phyloP scores from a whole-genome alignment of 2,888 invertebrate species.

The Andricus curvator region DNA sequence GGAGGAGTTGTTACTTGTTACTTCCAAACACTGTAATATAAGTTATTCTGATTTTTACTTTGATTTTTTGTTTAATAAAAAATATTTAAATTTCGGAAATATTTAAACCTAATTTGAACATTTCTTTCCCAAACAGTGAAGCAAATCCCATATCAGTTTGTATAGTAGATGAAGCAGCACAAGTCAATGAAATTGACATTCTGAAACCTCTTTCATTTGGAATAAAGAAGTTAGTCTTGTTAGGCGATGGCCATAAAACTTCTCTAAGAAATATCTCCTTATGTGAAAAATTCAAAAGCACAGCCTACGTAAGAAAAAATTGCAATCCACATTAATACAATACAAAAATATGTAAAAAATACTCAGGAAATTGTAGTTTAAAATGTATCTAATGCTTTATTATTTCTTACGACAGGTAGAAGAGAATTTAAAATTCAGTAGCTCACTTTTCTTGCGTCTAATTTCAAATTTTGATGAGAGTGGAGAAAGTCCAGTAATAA shows the following conservation, averaged over 20 bases:
- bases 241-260: background rate
- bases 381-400: background rate
- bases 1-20: no score
- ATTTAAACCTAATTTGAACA: background rate
- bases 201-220: background rate
- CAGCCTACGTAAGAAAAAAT: background rate
- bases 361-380: background rate
- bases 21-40: no score
- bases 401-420: background rate
- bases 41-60: no score
- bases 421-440: background rate
- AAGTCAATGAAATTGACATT: background rate
- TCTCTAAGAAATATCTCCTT: background rate
- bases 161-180: background rate
- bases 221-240: background rate
- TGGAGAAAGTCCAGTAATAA: background rate
- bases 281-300: background rate
- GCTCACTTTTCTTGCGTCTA: background rate
- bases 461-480: background rate
- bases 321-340: no score
- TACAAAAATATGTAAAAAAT: background rate
- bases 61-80: no score
- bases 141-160: background rate
- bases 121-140: background rate
- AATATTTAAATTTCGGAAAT: background rate